Conservation (phyloP, 2,797 vertebrate species). For the Ataeniobius toweri region DNA sequence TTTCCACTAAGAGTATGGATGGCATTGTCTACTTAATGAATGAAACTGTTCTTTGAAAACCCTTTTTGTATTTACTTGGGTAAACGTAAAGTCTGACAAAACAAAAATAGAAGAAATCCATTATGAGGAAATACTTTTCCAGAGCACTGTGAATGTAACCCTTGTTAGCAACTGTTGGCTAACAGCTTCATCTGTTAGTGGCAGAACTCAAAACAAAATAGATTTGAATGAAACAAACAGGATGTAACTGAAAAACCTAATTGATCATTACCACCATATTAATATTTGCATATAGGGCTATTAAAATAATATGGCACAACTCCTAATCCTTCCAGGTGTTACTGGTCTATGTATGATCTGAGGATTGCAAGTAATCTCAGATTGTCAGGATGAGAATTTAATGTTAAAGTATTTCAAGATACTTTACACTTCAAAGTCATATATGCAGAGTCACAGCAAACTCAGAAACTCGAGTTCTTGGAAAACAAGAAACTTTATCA, state of each 20-base stretch:
- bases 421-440: constrained; percentile 4
- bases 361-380: constrained; percentile 11
- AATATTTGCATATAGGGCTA: constrained; percentile 48
- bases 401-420: constrained; percentile 21
- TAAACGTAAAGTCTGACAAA: not conserved
- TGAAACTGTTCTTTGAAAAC: not conserved
- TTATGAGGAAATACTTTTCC: not conserved
- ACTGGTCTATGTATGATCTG: constrained; percentile 22
- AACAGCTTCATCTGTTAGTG: not conserved
- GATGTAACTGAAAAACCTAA: constrained; percentile 44
- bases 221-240: not conserved
- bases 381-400: constrained; percentile 19
- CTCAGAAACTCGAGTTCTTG: not conserved
- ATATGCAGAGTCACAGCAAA: not conserved
- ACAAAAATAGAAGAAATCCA: not conserved
- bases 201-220: not conserved
- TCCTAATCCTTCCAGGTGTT: constrained; percentile 21
- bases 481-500: not conserved
- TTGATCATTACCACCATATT: constrained; percentile 54
- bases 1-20: not conserved
- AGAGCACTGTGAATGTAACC: not conserved
- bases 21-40: not conserved
- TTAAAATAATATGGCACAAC: constrained; percentile 52
- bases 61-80: not conserved
- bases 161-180: not conserved